phyloP scores from a whole-genome alignment of 2,888 invertebrate species.

The Brenthis ino region DNA sequence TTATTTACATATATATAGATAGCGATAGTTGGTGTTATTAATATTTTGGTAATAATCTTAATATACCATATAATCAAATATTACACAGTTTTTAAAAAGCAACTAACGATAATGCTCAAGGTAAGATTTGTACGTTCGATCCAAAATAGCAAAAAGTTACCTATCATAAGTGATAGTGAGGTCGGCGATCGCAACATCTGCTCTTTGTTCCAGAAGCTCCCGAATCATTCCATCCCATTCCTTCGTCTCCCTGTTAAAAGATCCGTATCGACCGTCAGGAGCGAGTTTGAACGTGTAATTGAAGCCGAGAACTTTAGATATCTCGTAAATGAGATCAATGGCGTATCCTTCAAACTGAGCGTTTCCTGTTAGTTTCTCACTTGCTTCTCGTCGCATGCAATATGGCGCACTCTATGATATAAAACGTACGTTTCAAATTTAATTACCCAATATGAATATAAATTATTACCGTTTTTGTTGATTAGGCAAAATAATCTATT shows the following conservation, averaged over 20 bases:
- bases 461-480: too few species aligned
- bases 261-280: slow-evolving; percentile 93
- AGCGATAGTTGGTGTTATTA: neutral
- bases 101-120: too few species aligned
- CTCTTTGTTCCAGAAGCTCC: slow-evolving; percentile 93
- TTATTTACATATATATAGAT: too few species aligned
- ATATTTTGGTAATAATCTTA: too few species aligned
- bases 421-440: neutral
- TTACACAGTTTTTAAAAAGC: too few species aligned
- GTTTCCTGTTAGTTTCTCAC: slow-evolving; percentile 92
- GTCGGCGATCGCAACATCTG: slow-evolving; percentile 98
- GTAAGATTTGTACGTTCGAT: too few species aligned
- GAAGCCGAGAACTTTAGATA: slow-evolving; percentile 92
- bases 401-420: slow-evolving; percentile 93
- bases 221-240: slow-evolving; percentile 97
- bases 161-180: slow-evolving; percentile 98
- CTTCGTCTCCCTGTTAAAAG: slow-evolving; percentile 89
- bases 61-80: too few species aligned
- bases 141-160: slow-evolving; percentile 69
- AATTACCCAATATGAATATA: too few species aligned
- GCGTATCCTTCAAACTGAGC: slow-evolving; percentile 97
- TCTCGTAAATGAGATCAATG: slow-evolving; percentile 96
- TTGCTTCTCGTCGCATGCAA: slow-evolving; percentile 95
- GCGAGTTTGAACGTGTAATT: slow-evolving; percentile 93
- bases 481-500: too few species aligned